Conservation (phyloP, 2,797 vertebrate genomes). For the Sparidentex hasta region DNA sequence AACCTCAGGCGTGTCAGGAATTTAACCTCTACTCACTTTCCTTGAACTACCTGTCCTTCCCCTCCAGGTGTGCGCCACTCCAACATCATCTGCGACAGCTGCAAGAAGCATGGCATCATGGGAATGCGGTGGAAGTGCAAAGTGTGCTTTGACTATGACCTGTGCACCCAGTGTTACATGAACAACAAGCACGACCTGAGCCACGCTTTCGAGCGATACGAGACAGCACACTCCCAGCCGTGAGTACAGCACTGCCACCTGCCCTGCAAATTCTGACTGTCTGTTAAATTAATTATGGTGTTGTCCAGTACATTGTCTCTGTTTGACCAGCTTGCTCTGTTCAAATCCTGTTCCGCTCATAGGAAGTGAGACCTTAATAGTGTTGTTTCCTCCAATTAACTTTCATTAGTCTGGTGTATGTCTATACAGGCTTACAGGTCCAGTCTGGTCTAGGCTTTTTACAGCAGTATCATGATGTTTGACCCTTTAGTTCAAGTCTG, state of each 20-base stretch:
- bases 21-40: background rate
- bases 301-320: background rate
- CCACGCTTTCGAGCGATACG: constrained; percentile 96
- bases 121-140: constrained; percentile 99
- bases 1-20: background rate
- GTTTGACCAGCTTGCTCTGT: constrained; percentile 1
- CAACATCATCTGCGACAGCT: constrained; percentile 99
- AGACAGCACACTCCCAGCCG: constrained; percentile 97
- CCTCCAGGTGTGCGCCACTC: constrained; percentile 95
- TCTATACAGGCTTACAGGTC: background rate
- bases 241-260: constrained; percentile 83
- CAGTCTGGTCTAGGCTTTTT: background rate
- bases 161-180: constrained; percentile 99
- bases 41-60: constrained; percentile 11
- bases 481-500: background rate
- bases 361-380: constrained; percentile 7
- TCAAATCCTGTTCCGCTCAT: constrained; percentile 17
- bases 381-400: constrained; percentile 16
- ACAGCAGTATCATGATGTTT: background rate
- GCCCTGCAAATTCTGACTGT: background rate
- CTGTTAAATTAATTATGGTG: constrained; percentile 17
- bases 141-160: constrained; percentile 96
- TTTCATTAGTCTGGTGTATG: constrained; percentile 5
- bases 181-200: constrained; percentile 95
- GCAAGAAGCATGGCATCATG: constrained; percentile 97